Percentiles rank a stretch among this genome's conserved stretches.
These are phyloP conservation scores for Galeopsomyia nigrocyanea DNA, from an alignment of 2,888 invertebrate genomes.

Conservation along the genomic window DNA sequence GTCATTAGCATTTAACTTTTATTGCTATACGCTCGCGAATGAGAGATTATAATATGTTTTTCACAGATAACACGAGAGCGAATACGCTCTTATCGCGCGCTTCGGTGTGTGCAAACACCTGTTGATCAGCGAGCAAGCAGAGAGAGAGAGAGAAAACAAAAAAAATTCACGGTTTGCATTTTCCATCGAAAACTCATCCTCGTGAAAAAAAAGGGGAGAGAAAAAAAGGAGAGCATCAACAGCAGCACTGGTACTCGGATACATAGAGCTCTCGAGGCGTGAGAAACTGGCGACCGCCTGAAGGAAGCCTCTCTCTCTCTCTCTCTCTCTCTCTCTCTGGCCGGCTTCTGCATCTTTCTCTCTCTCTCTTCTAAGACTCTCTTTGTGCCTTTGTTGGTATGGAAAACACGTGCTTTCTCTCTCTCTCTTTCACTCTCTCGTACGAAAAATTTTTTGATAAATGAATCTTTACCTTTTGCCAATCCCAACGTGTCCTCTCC, in stretches of 20 bases:
- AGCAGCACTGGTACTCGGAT: slow-evolving; percentile 40
- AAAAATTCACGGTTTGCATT: too few species aligned
- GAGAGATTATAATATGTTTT: too few species aligned
- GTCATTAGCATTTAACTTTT: too few species aligned
- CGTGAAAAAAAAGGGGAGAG: too few species aligned
- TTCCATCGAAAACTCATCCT: too few species aligned
- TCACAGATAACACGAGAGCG: too few species aligned
- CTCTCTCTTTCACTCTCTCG: not conserved
- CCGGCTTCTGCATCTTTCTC: slow-evolving; percentile 17
- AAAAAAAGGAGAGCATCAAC: too few species aligned
- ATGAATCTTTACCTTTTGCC: not conserved
- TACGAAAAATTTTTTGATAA: too few species aligned
- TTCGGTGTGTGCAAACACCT: too few species aligned
- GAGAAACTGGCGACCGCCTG: slow-evolving; percentile 55
- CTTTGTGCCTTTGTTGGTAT: not conserved
- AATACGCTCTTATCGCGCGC: too few species aligned
- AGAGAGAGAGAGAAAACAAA: not conserved
- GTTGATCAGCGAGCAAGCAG: not conserved
- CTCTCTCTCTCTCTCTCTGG: slow-evolving; percentile 6
- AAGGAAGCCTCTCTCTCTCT: slow-evolving; percentile 36
- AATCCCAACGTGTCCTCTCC: not conserved
- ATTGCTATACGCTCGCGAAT: too few species aligned
- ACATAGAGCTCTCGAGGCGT: slow-evolving; percentile 50
- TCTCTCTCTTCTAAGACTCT: slow-evolving; percentile 2
- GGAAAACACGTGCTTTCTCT: not conserved